These are phyloP conservation scores for Limenitis camilla DNA, from an alignment of 2,888 invertebrate species.

Conservation along the genomic window DNA sequence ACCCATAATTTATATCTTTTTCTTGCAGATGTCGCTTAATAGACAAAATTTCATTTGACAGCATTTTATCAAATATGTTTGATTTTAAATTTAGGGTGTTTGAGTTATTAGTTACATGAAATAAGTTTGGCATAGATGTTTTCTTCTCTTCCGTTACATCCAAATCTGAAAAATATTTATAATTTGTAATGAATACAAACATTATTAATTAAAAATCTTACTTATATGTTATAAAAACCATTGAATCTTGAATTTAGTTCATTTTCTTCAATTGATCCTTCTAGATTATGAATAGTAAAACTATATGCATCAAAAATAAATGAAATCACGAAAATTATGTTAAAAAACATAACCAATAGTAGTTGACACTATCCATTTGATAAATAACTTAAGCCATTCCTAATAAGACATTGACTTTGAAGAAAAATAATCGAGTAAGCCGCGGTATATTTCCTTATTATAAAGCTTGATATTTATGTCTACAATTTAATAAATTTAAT, in stretches of 20 bases:
- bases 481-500: slow-evolving; percentile 8
- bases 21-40: slow-evolving; percentile 45
- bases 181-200: background rate
- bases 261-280: background rate
- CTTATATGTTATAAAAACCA: background rate
- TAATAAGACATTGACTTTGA: background rate
- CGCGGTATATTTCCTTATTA: background rate
- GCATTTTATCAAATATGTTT: slow-evolving; percentile 51
- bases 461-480: background rate
- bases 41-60: slow-evolving; percentile 53
- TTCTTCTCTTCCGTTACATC: background rate
- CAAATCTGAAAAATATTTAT: slow-evolving; percentile 14
- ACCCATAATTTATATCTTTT: slow-evolving; percentile 32
- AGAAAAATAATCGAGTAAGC: slow-evolving; percentile 8
- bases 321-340: slow-evolving; percentile 36
- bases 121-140: slow-evolving; percentile 2
- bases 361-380: slow-evolving; percentile 36
- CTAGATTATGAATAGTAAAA: slow-evolving; percentile 7
- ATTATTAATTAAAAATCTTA: background rate
- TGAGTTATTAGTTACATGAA: background rate
- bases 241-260: slow-evolving; percentile 1
- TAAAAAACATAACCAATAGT: slow-evolving; percentile 58
- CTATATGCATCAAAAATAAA: slow-evolving; percentile 30
- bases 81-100: slow-evolving; percentile 39
- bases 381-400: background rate